Evolutionary conservation across 2,888 invertebrate genomes (phyloP).

Genomic region (Nemapogon koenigi): DNA sequence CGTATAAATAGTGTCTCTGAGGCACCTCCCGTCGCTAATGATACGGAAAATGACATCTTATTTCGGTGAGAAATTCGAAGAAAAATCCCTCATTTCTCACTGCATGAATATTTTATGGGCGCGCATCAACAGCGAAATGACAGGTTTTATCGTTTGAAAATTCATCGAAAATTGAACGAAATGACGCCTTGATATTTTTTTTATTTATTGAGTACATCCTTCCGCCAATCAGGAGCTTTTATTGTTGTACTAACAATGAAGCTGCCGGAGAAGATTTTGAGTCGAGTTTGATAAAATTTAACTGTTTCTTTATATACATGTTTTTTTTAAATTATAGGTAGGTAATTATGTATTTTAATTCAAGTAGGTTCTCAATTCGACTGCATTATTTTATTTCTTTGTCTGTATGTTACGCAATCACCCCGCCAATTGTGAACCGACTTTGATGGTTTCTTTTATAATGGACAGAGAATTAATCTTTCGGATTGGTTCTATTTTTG

Average conservation of each 20-base stretch:
- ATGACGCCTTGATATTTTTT: constrained; percentile 62
- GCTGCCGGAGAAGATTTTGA: constrained; percentile 16
- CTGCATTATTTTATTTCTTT: no score
- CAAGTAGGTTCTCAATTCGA: no score
- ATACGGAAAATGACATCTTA: constrained; percentile 67
- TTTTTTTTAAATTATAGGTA: no score
- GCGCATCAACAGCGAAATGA: constrained; percentile 61
- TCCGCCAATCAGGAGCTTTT: constrained; percentile 62
- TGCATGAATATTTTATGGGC: constrained; percentile 65
- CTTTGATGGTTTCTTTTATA: no score
- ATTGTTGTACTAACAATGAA: constrained; percentile 55
- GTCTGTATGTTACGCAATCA: no score
- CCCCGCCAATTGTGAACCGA: no score
- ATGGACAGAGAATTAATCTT: no score
- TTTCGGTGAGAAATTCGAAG: constrained; percentile 61
- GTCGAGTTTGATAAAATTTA: background rate
- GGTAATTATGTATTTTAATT: no score
- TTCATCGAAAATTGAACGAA: constrained; percentile 61
- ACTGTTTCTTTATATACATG: no score
- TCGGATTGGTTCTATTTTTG: no score
- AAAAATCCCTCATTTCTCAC: constrained; percentile 62
- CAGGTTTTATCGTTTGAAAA: constrained; percentile 67
- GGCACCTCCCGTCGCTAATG: constrained; percentile 60
- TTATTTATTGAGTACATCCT: constrained; percentile 65
- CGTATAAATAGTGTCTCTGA: constrained; percentile 61